Evolutionary conservation across 2,113 vertebrate genomes (phyloP).

Genomic region (Trematocara variabile): DNA sequence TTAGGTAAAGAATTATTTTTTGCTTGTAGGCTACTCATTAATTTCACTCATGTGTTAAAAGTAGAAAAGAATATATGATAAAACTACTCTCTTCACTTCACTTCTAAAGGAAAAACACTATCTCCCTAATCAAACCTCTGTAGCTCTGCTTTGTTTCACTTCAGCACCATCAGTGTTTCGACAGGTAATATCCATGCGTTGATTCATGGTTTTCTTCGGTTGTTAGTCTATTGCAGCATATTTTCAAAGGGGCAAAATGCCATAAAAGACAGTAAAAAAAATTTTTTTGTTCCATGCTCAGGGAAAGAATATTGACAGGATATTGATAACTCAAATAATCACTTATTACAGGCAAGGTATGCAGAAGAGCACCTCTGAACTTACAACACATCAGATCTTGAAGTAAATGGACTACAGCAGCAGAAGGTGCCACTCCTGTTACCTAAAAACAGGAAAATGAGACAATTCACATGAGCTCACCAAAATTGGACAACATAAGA

Average conservation of each 20-base stretch:
- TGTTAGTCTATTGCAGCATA: neutral
- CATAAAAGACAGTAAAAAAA: neutral
- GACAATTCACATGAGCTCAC: neutral
- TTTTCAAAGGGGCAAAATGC: neutral
- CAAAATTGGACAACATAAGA: neutral
- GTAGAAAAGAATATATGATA: neutral
- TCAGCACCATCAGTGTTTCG: neutral
- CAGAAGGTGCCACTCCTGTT: neutral
- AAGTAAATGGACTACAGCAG: neutral
- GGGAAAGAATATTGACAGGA: neutral
- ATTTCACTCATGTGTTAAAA: neutral
- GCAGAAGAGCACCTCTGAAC: neutral
- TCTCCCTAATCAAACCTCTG: neutral
- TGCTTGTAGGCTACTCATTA: neutral
- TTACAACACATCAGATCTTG: neutral
- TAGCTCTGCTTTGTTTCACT: neutral
- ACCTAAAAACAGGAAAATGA: neutral
- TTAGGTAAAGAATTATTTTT: neutral
- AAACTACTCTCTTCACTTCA: neutral
- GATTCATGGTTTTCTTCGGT: neutral
- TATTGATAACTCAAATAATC: neutral
- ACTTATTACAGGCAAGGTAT: neutral
- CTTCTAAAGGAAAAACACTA: neutral
- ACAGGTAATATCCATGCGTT: neutral
- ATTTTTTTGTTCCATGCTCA: neutral